Conservation (phyloP, 2,797 vertebrate genomes). For the Malurus leucopterus region DNA sequence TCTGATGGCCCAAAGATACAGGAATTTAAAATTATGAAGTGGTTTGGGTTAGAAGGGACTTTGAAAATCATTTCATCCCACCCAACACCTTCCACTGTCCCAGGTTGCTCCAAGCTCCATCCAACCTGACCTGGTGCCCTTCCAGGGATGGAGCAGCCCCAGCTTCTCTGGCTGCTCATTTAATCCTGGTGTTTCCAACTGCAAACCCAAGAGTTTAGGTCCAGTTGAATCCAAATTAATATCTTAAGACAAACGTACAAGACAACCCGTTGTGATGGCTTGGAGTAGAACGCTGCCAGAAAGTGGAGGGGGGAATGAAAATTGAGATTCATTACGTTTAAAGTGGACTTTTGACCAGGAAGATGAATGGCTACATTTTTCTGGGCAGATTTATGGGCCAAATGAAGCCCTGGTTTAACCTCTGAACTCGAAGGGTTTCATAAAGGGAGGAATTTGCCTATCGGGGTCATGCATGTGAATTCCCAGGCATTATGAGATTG, state of each 20-base stretch:
- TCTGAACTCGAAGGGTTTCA: not conserved
- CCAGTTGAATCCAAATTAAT: not conserved
- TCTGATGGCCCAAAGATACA: not conserved
- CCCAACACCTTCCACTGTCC: not conserved
- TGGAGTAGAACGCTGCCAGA: not conserved
- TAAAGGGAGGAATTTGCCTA: not conserved
- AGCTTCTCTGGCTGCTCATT: not conserved
- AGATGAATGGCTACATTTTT: slow-evolving; percentile 14
- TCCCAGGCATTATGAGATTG: not conserved
- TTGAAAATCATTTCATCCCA: not conserved
- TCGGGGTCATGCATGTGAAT: not conserved
- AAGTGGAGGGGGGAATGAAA: not conserved
- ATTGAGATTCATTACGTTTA: slow-evolving; percentile 1
- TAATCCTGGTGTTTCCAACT: not conserved
- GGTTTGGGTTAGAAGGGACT: not conserved
- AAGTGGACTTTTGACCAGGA: not conserved
- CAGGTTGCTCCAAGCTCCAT: not conserved
- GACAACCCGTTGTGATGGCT: not conserved
- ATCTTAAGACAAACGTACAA: not conserved
- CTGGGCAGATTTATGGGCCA: slow-evolving; percentile 4
- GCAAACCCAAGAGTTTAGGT: not conserved
- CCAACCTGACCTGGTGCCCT: not conserved
- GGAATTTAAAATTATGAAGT: not conserved
- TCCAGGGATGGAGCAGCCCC: not conserved
- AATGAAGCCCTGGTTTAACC: slow-evolving; percentile 27